Percentiles rank a stretch among this genome's conserved stretches.
Evolutionary conservation across 2,888 invertebrate genomes (phyloP).

Genomic region (Allygus modestus): DNA sequence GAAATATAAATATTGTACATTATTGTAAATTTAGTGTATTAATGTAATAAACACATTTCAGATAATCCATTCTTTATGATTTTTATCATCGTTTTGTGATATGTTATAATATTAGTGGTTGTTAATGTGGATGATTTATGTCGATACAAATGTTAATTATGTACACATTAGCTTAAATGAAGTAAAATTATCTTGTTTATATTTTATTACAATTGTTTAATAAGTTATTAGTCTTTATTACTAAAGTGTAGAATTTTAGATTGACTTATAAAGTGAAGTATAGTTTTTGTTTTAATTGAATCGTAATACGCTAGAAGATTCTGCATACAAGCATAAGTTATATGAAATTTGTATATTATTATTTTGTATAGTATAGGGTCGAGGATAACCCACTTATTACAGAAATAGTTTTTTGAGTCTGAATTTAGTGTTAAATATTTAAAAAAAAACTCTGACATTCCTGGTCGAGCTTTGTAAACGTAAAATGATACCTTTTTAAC

Average conservation of each 20-base stretch:
- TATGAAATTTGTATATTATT: background rate
- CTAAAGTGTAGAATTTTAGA: background rate
- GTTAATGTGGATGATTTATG: background rate
- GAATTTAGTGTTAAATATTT: constrained; percentile 11
- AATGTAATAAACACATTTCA: constrained; percentile 25
- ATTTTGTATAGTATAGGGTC: constrained; percentile 4
- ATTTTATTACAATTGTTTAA: constrained; percentile 1
- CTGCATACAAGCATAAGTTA: background rate
- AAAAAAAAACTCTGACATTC: constrained; percentile 26
- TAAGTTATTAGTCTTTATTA: constrained; percentile 27
- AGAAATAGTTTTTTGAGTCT: constrained; percentile 12
- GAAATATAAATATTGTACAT: constrained; percentile 37
- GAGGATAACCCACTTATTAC: background rate
- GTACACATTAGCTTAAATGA: background rate
- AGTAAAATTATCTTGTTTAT: background rate
- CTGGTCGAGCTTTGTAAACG: background rate
- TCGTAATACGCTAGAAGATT: background rate
- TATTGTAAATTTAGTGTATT: constrained; percentile 36
- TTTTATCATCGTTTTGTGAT: constrained; percentile 20
- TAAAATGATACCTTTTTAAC: background rate
- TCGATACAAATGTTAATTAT: constrained; percentile 17
- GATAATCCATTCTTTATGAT: background rate
- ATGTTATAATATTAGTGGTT: constrained; percentile 28
- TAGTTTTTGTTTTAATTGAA: background rate
- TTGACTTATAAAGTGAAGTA: background rate